phyloP scores from a whole-genome alignment of 2,797 vertebrate species.

The Chanos chanos region DNA sequence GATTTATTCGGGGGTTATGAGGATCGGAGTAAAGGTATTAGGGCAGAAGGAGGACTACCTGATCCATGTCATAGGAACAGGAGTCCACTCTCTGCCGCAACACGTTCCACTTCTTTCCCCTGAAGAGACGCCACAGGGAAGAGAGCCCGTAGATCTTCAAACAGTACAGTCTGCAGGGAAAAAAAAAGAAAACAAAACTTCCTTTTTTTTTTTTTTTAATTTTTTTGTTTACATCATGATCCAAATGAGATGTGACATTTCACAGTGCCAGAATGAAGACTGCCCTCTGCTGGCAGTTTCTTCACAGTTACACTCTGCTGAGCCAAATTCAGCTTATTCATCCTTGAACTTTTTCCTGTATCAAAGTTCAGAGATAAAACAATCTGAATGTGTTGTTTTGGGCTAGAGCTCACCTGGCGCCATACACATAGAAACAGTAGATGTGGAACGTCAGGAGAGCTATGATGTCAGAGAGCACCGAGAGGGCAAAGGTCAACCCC shows the following conservation, averaged over 20 bases:
- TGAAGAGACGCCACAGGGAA: slow-evolving; percentile 95
- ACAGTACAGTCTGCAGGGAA: slow-evolving; percentile 82
- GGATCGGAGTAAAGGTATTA: not conserved
- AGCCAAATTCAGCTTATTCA: too few relatives aligned
- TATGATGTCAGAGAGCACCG: slow-evolving; percentile 91
- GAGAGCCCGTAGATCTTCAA: slow-evolving; percentile 91
- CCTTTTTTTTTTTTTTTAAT: not conserved
- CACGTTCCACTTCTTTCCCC: slow-evolving; percentile 98
- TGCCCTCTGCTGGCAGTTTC: slow-evolving; percentile 38
- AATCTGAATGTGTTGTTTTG: not conserved
- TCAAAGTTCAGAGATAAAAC: too few relatives aligned
- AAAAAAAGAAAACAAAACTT: not conserved
- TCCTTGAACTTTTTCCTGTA: too few relatives aligned
- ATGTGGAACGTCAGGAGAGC: slow-evolving; percentile 96
- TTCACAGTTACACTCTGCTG: too few relatives aligned
- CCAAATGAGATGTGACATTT: too few relatives aligned
- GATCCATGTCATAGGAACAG: slow-evolving; percentile 95
- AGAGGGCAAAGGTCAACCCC: slow-evolving; percentile 88
- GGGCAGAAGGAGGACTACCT: slow-evolving; percentile 68
- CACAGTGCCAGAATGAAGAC: not conserved
- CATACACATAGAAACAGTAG: slow-evolving; percentile 99
- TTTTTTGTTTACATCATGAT: not conserved
- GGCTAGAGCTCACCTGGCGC: slow-evolving; percentile 78
- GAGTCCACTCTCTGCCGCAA: slow-evolving; percentile 94
- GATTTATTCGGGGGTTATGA: not conserved